Percentiles rank a stretch among this genome's conserved stretches.
These are phyloP conservation scores for Anticlea derivata DNA, from an alignment of 2,888 invertebrate genomes.

Conservation along the genomic window DNA sequence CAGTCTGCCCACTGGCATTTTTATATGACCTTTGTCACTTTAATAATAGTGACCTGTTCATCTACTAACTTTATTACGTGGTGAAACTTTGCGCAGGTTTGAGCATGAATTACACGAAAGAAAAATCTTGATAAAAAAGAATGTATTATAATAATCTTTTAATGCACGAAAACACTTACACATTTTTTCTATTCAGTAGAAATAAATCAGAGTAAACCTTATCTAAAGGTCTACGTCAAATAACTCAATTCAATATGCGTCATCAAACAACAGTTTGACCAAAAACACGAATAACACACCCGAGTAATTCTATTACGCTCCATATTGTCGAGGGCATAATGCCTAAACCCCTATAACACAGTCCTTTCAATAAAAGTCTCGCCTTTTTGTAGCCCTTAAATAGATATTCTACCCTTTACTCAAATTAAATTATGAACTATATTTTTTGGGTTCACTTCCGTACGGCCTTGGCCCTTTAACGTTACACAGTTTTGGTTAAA, in stretches of 20 bases:
- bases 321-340: constrained; percentile 62
- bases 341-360: constrained; percentile 38
- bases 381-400: constrained; percentile 66
- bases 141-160: no score
- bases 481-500: constrained; percentile 20
- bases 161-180: no score
- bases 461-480: constrained; percentile 47
- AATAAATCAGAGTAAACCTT: constrained; percentile 11
- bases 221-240: constrained; percentile 7
- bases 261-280: constrained; percentile 22
- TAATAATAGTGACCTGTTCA: no score
- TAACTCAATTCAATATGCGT: constrained; percentile 21
- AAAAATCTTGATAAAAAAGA: no score
- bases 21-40: no score
- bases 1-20: no score
- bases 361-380: constrained; percentile 68
- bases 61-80: no score
- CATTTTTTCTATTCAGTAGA: constrained; percentile 1
- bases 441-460: constrained; percentile 61
- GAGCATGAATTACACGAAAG: no score
- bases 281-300: constrained; percentile 44
- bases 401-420: constrained; percentile 69
- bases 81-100: no score
- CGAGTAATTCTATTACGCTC: constrained; percentile 49
- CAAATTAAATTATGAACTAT: constrained; percentile 73